Conservation (phyloP, 2,888 invertebrate species). For the Chydorus sphaericus region DNA sequence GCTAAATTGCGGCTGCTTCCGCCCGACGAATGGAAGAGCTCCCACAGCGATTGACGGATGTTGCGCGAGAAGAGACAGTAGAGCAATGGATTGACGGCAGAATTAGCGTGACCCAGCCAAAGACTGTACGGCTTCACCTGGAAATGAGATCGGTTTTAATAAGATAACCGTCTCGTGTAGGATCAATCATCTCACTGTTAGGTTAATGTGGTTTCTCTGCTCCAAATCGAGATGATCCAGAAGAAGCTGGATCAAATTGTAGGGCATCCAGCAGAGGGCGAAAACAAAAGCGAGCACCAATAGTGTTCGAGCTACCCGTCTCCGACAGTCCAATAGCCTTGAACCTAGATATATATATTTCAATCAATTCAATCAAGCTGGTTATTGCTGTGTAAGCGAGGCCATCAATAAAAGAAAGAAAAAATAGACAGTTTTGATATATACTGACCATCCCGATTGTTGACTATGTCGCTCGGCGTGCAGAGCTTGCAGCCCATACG, state of each 20-base stretch:
- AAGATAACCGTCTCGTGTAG: not conserved
- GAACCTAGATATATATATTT: constrained; percentile 12
- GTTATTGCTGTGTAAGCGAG: not conserved
- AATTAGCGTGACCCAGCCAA: constrained; percentile 56
- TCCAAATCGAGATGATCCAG: constrained; percentile 32
- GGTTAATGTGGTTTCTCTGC: not conserved
- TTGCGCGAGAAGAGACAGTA: constrained; percentile 60
- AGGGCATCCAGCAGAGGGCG: constrained; percentile 63
- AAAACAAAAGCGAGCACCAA: constrained; percentile 56
- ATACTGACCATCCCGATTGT: not conserved
- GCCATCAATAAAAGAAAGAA: not conserved
- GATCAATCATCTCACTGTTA: not conserved
- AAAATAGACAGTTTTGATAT: too few species aligned
- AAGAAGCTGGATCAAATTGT: constrained; percentile 50
- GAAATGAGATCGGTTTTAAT: not conserved
- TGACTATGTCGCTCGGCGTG: not conserved
- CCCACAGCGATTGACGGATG: constrained; percentile 49
- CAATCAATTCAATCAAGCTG: not conserved
- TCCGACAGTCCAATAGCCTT: constrained; percentile 49
- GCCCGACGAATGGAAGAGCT: constrained; percentile 31
- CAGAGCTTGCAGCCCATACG: constrained; percentile 13
- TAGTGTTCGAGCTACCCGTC: constrained; percentile 58
- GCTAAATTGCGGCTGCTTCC: not conserved
- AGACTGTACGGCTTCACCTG: constrained; percentile 43
- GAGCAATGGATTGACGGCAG: constrained; percentile 58